Evolutionary conservation across 2,113 vertebrate genomes (phyloP), one percentile per base, ranked within the genome.

Genomic region (Pardalotus punctatus): DNA sequence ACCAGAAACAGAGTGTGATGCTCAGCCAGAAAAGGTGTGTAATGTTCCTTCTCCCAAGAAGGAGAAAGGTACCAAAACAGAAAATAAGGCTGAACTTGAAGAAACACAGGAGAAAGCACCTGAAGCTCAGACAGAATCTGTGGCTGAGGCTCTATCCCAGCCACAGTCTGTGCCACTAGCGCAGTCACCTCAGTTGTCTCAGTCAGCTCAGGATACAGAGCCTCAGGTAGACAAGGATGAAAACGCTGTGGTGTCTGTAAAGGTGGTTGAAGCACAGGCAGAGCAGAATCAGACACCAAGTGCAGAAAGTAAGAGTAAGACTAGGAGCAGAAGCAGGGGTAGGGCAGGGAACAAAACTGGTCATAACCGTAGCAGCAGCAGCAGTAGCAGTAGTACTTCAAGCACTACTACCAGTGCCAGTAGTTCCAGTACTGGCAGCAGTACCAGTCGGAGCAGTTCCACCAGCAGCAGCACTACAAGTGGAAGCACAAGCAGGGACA

Each of bases 401-500:
- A 98, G 95, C 66, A 98, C 97, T 50, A 98, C 98, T 84, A 98
- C 94, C 70, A 98, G 95, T 62, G 98, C 98, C 5, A 98, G 98
- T 74, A 98, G 98, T 25, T 98, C 98, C 40, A 98, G 97, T 81
- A 98, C 98, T 93, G 98, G 98, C 92, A 98, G 98, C 74, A 99
- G 98, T 16, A 98, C 98, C 76, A 99, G 98, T 81, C 98, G 98
- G 28, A 98, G 93, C 79, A 99, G 98, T 48, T 99, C 98, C 51
- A 99, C 98, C 89, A 98, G 98, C 86, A 98, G 98, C 93, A 98
- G 98, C 70, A 98, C 97, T 47, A 97, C 97, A 1, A 99, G 99
- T 8, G 99, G 98, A 0, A 99, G 97, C n/a, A 99, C 98, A 4
- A 99, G 98, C 8, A 98, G 98, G 77, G 99, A 98, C 14, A 99